Conservation (phyloP, 2,113 vertebrate species). For the Catharus bicknelli region DNA sequence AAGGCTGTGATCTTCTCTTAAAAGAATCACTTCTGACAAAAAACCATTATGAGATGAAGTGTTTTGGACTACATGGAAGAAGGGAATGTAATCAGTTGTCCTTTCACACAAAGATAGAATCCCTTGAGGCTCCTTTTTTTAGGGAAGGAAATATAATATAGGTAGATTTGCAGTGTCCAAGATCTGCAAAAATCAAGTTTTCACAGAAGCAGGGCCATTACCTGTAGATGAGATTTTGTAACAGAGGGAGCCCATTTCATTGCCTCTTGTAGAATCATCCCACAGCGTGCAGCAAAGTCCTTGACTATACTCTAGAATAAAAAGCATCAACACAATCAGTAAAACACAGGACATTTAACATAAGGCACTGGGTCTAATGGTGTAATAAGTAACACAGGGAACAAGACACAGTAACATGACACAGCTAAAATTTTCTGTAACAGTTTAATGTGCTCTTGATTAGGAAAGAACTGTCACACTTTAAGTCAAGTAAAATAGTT, state of each 20-base stretch:
- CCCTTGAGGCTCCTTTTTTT: neutral
- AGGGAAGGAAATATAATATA: neutral
- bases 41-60: neutral
- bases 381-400: neutral
- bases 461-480: neutral
- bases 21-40: neutral
- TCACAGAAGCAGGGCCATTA: conserved; percentile 32
- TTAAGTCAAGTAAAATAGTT: neutral
- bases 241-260: conserved; percentile 98
- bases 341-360: neutral
- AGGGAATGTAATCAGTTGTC: neutral
- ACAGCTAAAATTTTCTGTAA: neutral
- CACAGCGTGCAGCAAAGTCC: conserved; percentile 93
- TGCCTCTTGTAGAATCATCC: conserved; percentile 94
- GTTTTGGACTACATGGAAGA: neutral
- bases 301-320: conserved; percentile 91
- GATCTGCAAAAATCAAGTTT: neutral
- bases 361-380: neutral
- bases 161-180: neutral
- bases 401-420: neutral
- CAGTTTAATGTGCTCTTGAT: neutral
- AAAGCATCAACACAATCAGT: neutral
- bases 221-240: conserved; percentile 97
- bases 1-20: neutral
- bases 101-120: neutral